phyloP scores from a whole-genome alignment of 1,140 invertebrate species.

The Caenorhabditis tropicalis region DNA sequence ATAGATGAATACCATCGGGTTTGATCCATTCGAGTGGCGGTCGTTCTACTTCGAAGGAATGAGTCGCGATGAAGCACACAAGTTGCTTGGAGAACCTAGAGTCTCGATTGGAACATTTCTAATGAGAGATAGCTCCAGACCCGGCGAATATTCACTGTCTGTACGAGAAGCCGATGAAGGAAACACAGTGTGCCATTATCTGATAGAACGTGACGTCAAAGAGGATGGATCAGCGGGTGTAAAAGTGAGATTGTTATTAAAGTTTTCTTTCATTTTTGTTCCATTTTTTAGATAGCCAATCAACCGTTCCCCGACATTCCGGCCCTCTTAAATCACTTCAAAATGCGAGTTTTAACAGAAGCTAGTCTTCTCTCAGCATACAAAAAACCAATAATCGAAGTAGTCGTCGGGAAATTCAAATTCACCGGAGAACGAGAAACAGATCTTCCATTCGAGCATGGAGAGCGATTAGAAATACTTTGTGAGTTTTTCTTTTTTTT shows the following conservation, averaged over 20 bases:
- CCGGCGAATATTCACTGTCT: conserved; percentile 61
- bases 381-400: conserved; percentile 56
- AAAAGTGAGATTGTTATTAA: not conserved
- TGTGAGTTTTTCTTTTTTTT: not conserved
- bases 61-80: conserved; percentile 59
- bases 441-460: conserved; percentile 92
- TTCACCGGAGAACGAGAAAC: conserved; percentile 86
- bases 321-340: conserved; percentile 88
- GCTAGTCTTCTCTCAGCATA: conserved; percentile 86
- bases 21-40: conserved; percentile 63
- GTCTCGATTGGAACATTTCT: conserved; percentile 60
- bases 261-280: not conserved
- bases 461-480: conserved; percentile 88
- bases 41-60: conserved; percentile 60
- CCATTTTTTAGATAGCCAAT: conserved; percentile 84
- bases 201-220: not conserved
- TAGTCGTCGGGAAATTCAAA: conserved; percentile 83
- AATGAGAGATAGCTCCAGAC: conserved; percentile 60
- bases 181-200: conserved; percentile 24
- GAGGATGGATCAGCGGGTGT: conserved; percentile 1
- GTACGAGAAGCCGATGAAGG: conserved; percentile 56
- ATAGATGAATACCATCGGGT: conserved; percentile 6
- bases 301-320: conserved; percentile 91
- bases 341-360: conserved; percentile 93
- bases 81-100: conserved; percentile 42